Evolutionary conservation across 2,888 invertebrate genomes (phyloP).

Genomic region (Sminthurinus aureus): DNA sequence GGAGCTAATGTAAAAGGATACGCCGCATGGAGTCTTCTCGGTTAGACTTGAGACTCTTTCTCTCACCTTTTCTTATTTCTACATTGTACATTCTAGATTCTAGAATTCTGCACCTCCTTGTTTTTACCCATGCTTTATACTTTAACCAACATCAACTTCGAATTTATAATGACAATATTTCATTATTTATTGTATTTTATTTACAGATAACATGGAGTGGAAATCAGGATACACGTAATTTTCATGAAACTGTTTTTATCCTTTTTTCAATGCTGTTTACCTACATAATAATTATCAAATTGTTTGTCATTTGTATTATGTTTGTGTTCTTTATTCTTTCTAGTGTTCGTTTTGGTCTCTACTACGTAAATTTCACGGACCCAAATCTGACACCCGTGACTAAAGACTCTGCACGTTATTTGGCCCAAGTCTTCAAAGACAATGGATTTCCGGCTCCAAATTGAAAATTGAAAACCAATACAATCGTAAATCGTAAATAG

Average conservation of each 20-base stretch:
- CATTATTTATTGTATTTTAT: too few species aligned
- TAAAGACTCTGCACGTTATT: slow-evolving; percentile 42
- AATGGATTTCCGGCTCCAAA: slow-evolving; percentile 43
- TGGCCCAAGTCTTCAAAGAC: slow-evolving; percentile 39
- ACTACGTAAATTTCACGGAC: slow-evolving; percentile 47
- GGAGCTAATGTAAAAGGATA: slow-evolving; percentile 54
- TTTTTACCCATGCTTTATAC: background rate
- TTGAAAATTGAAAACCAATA: background rate
- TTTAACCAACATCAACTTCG: background rate
- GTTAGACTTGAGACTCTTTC: slow-evolving; percentile 50
- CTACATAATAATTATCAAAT: too few species aligned
- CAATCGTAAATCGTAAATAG: too few species aligned
- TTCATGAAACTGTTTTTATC: too few species aligned
- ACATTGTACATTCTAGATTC: background rate
- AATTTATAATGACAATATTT: background rate
- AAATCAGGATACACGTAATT: background rate
- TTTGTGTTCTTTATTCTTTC: background rate
- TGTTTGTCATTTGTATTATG: background rate
- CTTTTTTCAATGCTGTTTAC: too few species aligned
- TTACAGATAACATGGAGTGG: background rate
- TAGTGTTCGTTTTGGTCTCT: slow-evolving; percentile 49
- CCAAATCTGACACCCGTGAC: slow-evolving; percentile 39
- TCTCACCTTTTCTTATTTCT: background rate
- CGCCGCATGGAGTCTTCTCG: slow-evolving; percentile 53
- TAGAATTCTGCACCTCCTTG: background rate